Percentiles rank a stretch among this genome's conserved stretches.
phyloP scores from a whole-genome alignment of 1,140 invertebrate species.

The Colletes gigas region DNA sequence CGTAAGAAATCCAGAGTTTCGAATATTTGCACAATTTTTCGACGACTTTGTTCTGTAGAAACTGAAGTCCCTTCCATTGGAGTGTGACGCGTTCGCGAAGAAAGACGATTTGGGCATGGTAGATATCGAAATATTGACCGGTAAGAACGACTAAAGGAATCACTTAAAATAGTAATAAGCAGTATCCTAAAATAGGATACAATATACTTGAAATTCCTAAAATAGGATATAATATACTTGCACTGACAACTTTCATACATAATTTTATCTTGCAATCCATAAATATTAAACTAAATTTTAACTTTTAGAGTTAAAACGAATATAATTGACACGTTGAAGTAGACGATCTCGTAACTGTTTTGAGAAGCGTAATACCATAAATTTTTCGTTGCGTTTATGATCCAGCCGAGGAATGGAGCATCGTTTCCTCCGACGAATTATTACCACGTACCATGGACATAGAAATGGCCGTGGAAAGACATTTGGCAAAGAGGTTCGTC shows the following conservation, averaged over 20 bases:
- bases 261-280: no score
- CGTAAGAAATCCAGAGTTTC: constrained; percentile 12
- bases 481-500: constrained; percentile 67
- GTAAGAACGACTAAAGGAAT: constrained; percentile 8
- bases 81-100: neutral
- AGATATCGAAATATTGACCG: constrained; percentile 10
- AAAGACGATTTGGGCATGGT: neutral
- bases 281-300: no score
- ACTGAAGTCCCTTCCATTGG: no score
- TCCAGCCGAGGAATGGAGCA: constrained; percentile 67
- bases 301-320: no score
- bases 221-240: no score
- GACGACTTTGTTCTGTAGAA: neutral
- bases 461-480: constrained; percentile 77
- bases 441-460: constrained; percentile 73
- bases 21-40: neutral
- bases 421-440: constrained; percentile 65
- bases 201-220: no score
- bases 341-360: no score
- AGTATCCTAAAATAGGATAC: no score
- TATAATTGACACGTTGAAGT: no score
- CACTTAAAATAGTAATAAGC: no score
- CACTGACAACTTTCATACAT: no score
- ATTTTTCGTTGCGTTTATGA: neutral
- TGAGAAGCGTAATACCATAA: no score